Percentiles rank a stretch among this genome's conserved stretches.
Conservation (phyloP, 2,113 vertebrate genomes). For the Tympanuchus pallidicinctus region DNA sequence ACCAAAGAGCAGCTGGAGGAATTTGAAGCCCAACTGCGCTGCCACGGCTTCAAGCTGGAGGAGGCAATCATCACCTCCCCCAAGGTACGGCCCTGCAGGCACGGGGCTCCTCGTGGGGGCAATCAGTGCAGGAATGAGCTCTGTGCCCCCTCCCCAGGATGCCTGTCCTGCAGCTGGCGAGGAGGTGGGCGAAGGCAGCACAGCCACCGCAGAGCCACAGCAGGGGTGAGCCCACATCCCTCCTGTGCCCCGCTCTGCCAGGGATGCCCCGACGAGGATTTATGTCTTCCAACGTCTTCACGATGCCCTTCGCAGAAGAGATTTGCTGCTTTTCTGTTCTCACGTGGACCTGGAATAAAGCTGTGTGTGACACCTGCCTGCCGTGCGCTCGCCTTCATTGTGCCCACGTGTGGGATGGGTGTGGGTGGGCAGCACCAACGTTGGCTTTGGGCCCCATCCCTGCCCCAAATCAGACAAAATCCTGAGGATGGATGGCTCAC, state of each 20-base stretch:
- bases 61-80: not conserved
- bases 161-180: not conserved
- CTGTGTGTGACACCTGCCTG: not conserved
- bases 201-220: not conserved
- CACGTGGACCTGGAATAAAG: not conserved
- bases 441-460: not conserved
- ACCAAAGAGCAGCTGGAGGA: constrained; percentile 53
- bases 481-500: not conserved
- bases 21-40: constrained; percentile 9
- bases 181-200: not conserved
- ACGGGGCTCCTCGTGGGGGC: not conserved
- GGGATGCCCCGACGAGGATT: not conserved
- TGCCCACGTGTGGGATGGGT: not conserved
- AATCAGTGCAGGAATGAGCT: not conserved
- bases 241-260: not conserved
- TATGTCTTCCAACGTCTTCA: not conserved
- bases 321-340: not conserved
- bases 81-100: not conserved
- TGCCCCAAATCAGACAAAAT: not conserved
- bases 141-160: not conserved
- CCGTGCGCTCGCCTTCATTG: not conserved
- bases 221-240: not conserved
- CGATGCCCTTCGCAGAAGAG: not conserved
- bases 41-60: not conserved
- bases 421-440: not conserved